A percentile compares a stretch with the other conserved stretches of the same genome.
Evolutionary conservation across 2,113 vertebrate genomes (phyloP).

Genomic region (Symphodus melops): DNA sequence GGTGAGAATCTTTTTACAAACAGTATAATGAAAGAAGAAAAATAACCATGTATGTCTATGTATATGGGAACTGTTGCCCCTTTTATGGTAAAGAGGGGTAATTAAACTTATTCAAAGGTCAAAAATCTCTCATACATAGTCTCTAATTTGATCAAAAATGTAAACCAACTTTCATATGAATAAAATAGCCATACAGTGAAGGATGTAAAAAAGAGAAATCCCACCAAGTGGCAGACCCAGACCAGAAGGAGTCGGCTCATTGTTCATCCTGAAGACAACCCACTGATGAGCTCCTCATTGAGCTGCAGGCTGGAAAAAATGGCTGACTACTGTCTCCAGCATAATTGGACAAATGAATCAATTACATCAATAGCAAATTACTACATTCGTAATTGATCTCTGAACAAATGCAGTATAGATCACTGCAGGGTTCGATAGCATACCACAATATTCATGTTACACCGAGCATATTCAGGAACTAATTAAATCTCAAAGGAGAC

Average conservation of each 20-base stretch:
- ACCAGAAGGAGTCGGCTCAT: slow-evolving; percentile 11
- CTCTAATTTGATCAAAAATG: not conserved
- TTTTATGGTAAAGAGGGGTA: too few species aligned
- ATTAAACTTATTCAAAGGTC: too few species aligned
- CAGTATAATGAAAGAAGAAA: too few species aligned
- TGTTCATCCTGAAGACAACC: slow-evolving; percentile 44
- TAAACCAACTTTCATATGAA: not conserved
- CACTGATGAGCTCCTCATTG: slow-evolving; percentile 47
- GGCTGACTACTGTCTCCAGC: slow-evolving; percentile 59
- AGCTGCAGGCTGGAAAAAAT: slow-evolving; percentile 62
- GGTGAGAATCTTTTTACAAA: too few species aligned
- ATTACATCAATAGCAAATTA: slow-evolving; percentile 81
- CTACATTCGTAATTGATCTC: slow-evolving; percentile 80
- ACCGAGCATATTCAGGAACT: slow-evolving; percentile 74
- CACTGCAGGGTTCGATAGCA: slow-evolving; percentile 52
- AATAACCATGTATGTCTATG: too few species aligned
- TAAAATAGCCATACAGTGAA: not conserved
- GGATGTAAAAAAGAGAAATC: not conserved
- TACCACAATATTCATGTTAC: slow-evolving; percentile 75
- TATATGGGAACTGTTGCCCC: too few species aligned
- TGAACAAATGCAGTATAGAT: slow-evolving; percentile 69
- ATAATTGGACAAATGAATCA: slow-evolving; percentile 79
- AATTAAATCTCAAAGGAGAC: slow-evolving; percentile 78
- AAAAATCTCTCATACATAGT: too few species aligned
- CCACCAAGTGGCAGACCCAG: not conserved